Conservation (phyloP, 1,140 invertebrate species). For the Drosophila albomicans region DNA sequence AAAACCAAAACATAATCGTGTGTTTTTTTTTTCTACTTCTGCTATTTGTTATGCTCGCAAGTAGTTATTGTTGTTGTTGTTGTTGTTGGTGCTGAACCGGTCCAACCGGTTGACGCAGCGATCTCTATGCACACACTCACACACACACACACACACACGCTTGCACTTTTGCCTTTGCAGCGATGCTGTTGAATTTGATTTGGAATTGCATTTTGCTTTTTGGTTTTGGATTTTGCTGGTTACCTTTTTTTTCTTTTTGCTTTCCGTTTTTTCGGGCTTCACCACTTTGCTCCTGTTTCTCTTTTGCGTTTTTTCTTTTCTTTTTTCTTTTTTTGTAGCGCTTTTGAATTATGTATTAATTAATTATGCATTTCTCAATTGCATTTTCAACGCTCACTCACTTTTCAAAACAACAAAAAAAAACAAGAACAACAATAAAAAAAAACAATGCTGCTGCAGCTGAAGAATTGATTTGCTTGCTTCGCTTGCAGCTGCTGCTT, state of each 20-base stretch:
- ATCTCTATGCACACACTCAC: slow-evolving; percentile 4
- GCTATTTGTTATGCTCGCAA: slow-evolving; percentile 15
- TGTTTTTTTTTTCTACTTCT: slow-evolving; percentile 24
- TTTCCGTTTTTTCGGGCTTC: slow-evolving; percentile 31
- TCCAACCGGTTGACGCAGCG: slow-evolving; percentile 45
- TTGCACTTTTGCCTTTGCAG: slow-evolving; percentile 36
- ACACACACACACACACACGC: slow-evolving; percentile 6
- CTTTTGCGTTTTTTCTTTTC: neutral
- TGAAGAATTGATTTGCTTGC: no score
- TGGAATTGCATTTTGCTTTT: slow-evolving; percentile 15
- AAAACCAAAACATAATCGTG: slow-evolving; percentile 40
- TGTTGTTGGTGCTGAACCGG: slow-evolving; percentile 39
- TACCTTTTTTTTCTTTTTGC: slow-evolving; percentile 53
- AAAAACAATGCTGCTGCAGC: neutral
- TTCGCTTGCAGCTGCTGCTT: neutral
- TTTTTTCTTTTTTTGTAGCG: neutral
- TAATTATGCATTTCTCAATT: slow-evolving; percentile 26
- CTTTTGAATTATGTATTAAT: slow-evolving; percentile 9
- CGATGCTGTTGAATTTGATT: slow-evolving; percentile 24
- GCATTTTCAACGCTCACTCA: slow-evolving; percentile 22
- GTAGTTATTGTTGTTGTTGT: slow-evolving; percentile 5
- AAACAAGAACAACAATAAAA: slow-evolving; percentile 38
- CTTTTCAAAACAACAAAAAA: slow-evolving; percentile 11
- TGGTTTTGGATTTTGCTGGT: neutral
- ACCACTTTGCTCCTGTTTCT: slow-evolving; percentile 21